A percentile compares a stretch with the other conserved stretches of the same genome.
Conservation (phyloP, 2,113 vertebrate species). For the Thermophis baileyi region DNA sequence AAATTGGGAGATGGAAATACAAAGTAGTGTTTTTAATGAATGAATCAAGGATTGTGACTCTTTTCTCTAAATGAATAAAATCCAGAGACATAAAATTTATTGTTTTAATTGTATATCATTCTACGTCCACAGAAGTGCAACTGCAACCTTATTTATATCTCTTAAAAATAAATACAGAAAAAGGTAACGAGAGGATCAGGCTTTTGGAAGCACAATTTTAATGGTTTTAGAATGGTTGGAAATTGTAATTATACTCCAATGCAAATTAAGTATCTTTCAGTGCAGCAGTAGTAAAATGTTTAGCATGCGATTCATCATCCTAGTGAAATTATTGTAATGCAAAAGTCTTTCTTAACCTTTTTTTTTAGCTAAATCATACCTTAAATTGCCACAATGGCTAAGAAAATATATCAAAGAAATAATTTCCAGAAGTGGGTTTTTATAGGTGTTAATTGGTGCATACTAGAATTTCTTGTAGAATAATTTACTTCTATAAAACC, state of each 20-base stretch:
- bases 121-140: background rate
- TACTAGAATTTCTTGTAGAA: background rate
- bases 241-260: background rate
- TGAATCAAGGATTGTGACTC: background rate
- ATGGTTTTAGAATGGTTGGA: background rate
- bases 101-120: background rate
- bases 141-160: background rate
- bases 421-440: background rate
- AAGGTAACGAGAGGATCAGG: background rate
- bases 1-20: background rate
- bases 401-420: background rate
- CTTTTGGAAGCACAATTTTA: background rate
- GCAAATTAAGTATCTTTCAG: background rate
- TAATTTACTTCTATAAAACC: background rate
- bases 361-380: background rate
- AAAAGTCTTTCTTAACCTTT: background rate
- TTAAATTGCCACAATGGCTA: background rate
- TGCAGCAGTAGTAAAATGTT: background rate
- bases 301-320: background rate
- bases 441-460: background rate
- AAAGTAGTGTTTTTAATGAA: background rate
- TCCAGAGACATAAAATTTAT: fast-evolving
- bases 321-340: background rate
- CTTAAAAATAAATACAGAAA: background rate
- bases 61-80: background rate